These are phyloP conservation scores for Aptenodytes forsteri DNA, from an alignment of 2,113 vertebrate species.

Conservation along the genomic window DNA sequence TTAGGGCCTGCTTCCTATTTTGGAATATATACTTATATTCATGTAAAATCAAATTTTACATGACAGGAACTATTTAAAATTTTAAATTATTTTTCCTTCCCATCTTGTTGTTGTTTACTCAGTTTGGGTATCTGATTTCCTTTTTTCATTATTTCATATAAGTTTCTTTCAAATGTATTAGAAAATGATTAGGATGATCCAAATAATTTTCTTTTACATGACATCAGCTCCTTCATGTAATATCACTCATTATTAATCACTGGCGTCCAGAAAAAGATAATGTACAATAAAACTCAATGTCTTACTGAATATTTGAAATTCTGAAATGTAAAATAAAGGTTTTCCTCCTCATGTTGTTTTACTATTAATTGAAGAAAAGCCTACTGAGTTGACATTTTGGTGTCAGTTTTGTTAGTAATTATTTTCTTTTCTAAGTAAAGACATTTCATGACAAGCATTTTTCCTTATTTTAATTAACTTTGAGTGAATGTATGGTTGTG, in stretches of 20 bases:
- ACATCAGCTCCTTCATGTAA: not conserved
- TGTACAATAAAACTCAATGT: not conserved
- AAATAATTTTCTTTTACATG: conserved; percentile 51
- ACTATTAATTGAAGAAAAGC: not conserved
- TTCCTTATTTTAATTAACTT: not conserved
- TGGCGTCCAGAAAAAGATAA: not conserved
- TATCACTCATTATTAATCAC: not conserved
- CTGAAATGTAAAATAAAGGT: not conserved
- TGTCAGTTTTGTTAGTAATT: not conserved
- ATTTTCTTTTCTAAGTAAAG: not conserved
- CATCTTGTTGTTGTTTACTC: not conserved
- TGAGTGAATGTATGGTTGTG: not conserved
- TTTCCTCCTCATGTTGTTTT: not conserved
- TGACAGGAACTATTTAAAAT: not conserved
- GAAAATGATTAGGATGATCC: conserved; percentile 49
- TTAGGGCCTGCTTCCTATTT: not conserved
- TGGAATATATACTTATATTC: not conserved
- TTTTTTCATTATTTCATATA: conserved; percentile 19
- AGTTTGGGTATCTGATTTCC: not conserved
- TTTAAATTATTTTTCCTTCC: not conserved
- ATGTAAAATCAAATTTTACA: not conserved
- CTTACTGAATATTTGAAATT: not conserved
- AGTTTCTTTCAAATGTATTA: conserved; percentile 51
- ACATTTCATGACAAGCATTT: not conserved
- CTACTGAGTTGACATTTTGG: not conserved